phyloP scores from a whole-genome alignment of 2,797 vertebrate genomes.

The Myotis pilosus region DNA sequence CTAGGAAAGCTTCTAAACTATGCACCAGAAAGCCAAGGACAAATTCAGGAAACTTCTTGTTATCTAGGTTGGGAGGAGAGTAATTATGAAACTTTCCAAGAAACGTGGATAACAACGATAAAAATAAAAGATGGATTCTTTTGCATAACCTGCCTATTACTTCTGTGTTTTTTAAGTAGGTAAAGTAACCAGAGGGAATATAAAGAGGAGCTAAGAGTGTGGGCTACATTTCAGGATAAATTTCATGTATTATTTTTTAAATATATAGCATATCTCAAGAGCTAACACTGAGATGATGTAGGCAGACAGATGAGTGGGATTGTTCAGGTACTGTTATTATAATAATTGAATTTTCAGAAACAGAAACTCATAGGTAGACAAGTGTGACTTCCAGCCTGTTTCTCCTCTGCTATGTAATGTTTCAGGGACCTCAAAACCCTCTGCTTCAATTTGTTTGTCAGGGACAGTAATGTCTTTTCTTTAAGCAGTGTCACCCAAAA shows the following conservation, averaged over 20 bases:
- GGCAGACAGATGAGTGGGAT: not conserved
- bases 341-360: slow-evolving; percentile 62
- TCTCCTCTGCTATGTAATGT: not conserved
- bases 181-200: not conserved
- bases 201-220: not conserved
- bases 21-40: not conserved
- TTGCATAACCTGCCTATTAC: not conserved
- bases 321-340: not conserved
- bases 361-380: not conserved
- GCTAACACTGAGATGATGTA: not conserved
- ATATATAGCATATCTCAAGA: not conserved
- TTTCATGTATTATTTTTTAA: not conserved
- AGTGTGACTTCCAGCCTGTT: not conserved
- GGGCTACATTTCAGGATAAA: not conserved
- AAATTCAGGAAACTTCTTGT: not conserved
- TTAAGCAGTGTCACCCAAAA: not conserved
- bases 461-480: not conserved
- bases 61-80: not conserved
- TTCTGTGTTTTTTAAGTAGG: not conserved
- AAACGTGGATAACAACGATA: not conserved
- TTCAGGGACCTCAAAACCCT: not conserved
- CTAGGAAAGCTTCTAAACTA: not conserved
- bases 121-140: not conserved
- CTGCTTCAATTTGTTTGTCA: not conserved
- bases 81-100: not conserved